Evolutionary conservation across 2,888 invertebrate genomes (phyloP).

Genomic region (Apomyelois bistriatella): DNA sequence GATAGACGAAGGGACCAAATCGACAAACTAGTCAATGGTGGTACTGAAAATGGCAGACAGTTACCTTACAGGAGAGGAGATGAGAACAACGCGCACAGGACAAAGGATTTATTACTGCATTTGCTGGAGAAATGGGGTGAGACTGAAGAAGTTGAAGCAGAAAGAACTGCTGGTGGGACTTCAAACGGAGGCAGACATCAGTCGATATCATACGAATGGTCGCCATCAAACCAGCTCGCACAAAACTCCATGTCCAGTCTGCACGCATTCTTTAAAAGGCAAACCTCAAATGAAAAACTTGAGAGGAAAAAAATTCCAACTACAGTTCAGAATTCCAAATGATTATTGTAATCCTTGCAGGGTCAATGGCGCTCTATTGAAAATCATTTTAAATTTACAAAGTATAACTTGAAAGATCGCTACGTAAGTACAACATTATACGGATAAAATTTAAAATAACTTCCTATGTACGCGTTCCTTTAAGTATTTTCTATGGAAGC

Average conservation of each 20-base stretch:
- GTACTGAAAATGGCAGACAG: slow-evolving; percentile 59
- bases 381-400: too few species aligned
- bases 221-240: slow-evolving; percentile 85
- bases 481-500: too few species aligned
- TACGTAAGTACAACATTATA: too few species aligned
- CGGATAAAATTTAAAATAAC: too few species aligned
- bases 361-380: neutral
- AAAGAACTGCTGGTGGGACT: slow-evolving; percentile 76
- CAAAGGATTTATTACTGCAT: slow-evolving; percentile 88
- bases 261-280: slow-evolving; percentile 88
- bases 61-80: slow-evolving; percentile 72
- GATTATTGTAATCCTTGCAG: slow-evolving; percentile 29
- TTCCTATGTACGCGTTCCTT: neutral
- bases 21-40: slow-evolving; percentile 64
- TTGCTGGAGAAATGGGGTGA: slow-evolving; percentile 89
- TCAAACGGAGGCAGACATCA: slow-evolving; percentile 79
- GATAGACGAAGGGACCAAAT: slow-evolving; percentile 67
- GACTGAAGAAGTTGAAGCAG: slow-evolving; percentile 65
- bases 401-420: too few species aligned
- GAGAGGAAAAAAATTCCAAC: slow-evolving; percentile 61
- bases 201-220: slow-evolving; percentile 88
- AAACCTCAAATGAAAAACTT: slow-evolving; percentile 73
- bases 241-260: slow-evolving; percentile 89
- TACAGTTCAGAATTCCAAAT: slow-evolving; percentile 43
- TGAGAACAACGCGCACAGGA: slow-evolving; percentile 82